Base-by-base conservation (phyloP, 2,888 invertebrate species). In the Zygaena filipendulae region DNA sequence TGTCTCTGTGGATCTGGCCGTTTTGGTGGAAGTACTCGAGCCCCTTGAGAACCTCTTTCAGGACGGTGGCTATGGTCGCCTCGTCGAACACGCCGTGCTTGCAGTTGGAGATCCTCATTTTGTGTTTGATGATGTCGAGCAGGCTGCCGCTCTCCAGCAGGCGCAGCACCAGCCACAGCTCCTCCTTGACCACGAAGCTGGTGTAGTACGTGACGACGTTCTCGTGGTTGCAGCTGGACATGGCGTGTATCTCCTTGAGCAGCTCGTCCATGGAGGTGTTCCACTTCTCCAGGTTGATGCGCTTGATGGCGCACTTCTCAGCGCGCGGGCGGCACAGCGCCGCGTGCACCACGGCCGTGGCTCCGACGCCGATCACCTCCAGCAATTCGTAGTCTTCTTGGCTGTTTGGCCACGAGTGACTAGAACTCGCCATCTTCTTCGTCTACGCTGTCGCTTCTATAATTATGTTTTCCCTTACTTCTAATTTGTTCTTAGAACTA, bases 191-290 rank as follows among this genome's bases (percentile, higher is more conserved):
- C 21, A 99, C 98, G 75, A 99, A 99, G 50, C 96, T 97, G 18
- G 98, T 98, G 81, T 97, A 93, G 79, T 99, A 99, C n/a, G 95
- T 97, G 36, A 99, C 99, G 8, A 99, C 98, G 74, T 99, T 99
- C 70, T 99, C 98, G 75, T 99, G 98, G 63, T 96, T 93, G 72
- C 99, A 99, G 45, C 96, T 95, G 34, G 97, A 97, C 99, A 99
- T 99, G 14, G 98, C 98, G 75, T 98, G 97, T 37, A 88, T 88
- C 63, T 88, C 91, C 74, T 86, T 95, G 66, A 97, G 81, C 37
- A 99, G 82, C 69, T 99, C 99, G 66, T 99, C 99, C 91, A 99
- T 98, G 41, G 96, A 97, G 7, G 98, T 99, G 79, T 98, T 99
- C 92, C 98, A 99, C 83, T 99, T 99, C 79, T 99, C 99, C 56